Percentiles rank a stretch among this genome's conserved stretches.
These are phyloP conservation scores for Schizopygopsis malacanthus DNA, from an alignment of 2,797 vertebrate genomes.

Conservation along the genomic window DNA sequence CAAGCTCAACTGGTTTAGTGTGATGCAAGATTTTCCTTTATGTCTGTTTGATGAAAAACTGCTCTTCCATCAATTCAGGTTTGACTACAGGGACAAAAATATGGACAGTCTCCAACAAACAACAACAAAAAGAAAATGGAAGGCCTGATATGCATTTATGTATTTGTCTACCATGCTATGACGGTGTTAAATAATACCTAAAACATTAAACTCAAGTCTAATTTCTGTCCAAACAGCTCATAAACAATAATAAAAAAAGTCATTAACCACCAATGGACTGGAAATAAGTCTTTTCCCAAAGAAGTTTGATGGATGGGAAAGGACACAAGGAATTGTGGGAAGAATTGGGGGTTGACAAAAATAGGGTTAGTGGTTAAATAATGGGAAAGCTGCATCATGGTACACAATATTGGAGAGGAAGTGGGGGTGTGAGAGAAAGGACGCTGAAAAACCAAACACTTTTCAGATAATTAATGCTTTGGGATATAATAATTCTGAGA, in stretches of 20 bases:
- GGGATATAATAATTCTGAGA: slow-evolving; percentile 28
- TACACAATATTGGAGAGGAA: slow-evolving; percentile 65
- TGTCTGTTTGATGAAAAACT: not conserved
- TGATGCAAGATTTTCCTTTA: not conserved
- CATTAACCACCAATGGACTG: not conserved
- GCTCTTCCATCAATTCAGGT: not conserved
- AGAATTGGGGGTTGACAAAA: slow-evolving; percentile 54
- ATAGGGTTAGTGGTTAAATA: slow-evolving; percentile 66
- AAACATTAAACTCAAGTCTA: not conserved
- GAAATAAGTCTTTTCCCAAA: not conserved
- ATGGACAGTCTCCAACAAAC: not conserved
- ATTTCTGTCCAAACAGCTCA: not conserved
- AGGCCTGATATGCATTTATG: not conserved
- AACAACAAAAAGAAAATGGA: not conserved
- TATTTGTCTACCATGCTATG: not conserved
- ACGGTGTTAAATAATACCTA: not conserved
- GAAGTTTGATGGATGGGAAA: slow-evolving; percentile 58
- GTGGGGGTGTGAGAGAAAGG: slow-evolving; percentile 72
- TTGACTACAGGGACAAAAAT: not conserved
- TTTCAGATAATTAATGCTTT: slow-evolving; percentile 59
- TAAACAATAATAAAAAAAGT: not conserved
- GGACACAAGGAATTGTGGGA: slow-evolving; percentile 56
- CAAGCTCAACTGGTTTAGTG: not conserved
- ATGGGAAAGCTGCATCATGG: slow-evolving; percentile 56
- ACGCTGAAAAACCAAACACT: slow-evolving; percentile 62